These are phyloP conservation scores for Caretta caretta DNA, from an alignment of 2,113 vertebrate species.

Conservation along the genomic window DNA sequence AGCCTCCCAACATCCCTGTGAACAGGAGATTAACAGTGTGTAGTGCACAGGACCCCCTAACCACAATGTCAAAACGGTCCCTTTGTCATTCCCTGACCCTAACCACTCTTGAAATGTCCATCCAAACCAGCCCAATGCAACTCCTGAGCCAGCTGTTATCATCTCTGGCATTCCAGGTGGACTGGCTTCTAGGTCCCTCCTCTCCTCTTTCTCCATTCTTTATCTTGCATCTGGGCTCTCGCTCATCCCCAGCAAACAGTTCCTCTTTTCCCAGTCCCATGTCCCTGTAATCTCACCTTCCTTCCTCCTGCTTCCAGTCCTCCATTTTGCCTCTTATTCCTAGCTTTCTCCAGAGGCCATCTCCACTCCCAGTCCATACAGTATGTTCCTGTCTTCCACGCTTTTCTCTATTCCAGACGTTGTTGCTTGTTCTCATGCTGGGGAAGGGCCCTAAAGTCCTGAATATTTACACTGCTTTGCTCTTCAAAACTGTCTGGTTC, in stretches of 20 bases:
- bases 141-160: neutral
- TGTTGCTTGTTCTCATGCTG: neutral
- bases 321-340: neutral
- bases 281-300: neutral
- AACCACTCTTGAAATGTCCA: neutral
- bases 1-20: neutral
- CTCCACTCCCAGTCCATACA: neutral
- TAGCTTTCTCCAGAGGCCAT: neutral
- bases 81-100: neutral
- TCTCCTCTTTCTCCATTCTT: neutral
- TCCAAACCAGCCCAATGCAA: neutral
- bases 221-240: neutral
- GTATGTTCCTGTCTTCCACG: neutral
- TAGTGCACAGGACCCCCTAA: neutral
- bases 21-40: neutral
- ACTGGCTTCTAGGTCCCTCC: neutral
- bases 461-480: neutral
- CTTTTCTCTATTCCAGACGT: neutral
- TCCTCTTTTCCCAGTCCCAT: neutral
- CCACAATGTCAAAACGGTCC: neutral
- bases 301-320: neutral
- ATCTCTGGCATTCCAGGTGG: neutral
- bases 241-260: neutral
- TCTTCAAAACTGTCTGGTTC: neutral
- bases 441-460: neutral